phyloP scores from a whole-genome alignment of 2,113 vertebrate species.

The Neomonachus schauinslandi region DNA sequence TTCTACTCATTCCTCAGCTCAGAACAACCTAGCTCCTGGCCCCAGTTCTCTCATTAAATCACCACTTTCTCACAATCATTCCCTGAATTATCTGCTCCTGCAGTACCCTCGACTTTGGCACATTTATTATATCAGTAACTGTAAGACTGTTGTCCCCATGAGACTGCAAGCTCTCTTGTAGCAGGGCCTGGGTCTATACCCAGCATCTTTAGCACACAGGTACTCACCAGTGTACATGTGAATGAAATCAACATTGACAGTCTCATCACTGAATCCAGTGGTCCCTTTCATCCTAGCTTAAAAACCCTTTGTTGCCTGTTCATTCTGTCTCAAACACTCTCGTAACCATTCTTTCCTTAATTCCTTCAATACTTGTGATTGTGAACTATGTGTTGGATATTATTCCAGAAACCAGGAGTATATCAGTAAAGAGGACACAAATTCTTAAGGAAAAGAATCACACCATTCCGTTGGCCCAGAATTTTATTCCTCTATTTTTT shows the following conservation, averaged over 20 bases:
- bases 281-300: background rate
- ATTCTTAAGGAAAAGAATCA: background rate
- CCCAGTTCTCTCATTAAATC: background rate
- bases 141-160: background rate
- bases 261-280: background rate
- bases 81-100: background rate
- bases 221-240: background rate
- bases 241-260: background rate
- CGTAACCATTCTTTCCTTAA: background rate
- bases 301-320: background rate
- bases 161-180: background rate
- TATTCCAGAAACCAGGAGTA: background rate
- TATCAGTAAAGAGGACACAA: background rate
- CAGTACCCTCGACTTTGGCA: background rate
- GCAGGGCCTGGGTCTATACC: accelerated
- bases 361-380: background rate
- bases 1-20: background rate
- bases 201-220: background rate
- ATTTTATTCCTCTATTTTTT: background rate
- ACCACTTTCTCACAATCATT: background rate
- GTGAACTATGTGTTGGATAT: background rate
- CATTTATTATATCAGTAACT: background rate
- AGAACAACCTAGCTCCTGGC: background rate
- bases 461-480: background rate
- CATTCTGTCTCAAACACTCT: background rate